These are phyloP conservation scores for Chrysaora quinquecirrha DNA, from an alignment of 30 jellyfish, hydroid and myxozoan species.

Conservation along the genomic window DNA sequence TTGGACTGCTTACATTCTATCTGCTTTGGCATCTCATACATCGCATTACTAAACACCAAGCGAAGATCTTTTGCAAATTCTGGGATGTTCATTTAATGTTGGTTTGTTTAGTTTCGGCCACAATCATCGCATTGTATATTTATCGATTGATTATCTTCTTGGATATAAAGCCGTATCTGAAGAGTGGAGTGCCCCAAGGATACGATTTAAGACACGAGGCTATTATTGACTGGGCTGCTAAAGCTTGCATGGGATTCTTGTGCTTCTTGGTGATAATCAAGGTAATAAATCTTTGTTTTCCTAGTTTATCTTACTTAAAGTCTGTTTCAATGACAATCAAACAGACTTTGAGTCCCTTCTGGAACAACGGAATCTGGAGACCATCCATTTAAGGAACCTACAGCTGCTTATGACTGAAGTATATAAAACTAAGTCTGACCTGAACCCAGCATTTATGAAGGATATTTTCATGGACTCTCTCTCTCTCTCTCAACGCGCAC, in stretches of 20 bases:
- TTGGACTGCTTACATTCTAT: conserved; percentile 55
- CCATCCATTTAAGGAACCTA: no score
- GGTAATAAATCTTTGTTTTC: conserved; percentile 28
- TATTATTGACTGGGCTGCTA: conserved; percentile 50
- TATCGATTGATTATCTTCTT: conserved; percentile 43
- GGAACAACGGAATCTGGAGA: no score
- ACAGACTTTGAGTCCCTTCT: no score
- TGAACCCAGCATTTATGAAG: no score
- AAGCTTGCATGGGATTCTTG: conserved; percentile 70
- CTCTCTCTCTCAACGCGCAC: no score
- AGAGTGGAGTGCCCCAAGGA: conserved; percentile 74
- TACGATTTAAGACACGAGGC: conserved; percentile 50
- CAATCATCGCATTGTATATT: conserved; percentile 47
- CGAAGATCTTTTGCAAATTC: conserved; percentile 6
- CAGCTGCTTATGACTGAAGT: no score
- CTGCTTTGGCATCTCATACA: conserved; percentile 17
- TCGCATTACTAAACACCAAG: conserved; percentile 10
- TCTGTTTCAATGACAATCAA: neutral
- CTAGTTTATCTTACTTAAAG: neutral
- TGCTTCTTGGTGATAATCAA: conserved; percentile 60
- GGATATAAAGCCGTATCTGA: conserved; percentile 29
- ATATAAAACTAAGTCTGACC: no score
- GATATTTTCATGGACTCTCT: no score
- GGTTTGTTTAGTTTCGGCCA: conserved; percentile 22
- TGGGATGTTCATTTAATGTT: conserved; percentile 65